Evolutionary conservation across 2,113 vertebrate genomes (phyloP).

Genomic region (Eurypyga helias): DNA sequence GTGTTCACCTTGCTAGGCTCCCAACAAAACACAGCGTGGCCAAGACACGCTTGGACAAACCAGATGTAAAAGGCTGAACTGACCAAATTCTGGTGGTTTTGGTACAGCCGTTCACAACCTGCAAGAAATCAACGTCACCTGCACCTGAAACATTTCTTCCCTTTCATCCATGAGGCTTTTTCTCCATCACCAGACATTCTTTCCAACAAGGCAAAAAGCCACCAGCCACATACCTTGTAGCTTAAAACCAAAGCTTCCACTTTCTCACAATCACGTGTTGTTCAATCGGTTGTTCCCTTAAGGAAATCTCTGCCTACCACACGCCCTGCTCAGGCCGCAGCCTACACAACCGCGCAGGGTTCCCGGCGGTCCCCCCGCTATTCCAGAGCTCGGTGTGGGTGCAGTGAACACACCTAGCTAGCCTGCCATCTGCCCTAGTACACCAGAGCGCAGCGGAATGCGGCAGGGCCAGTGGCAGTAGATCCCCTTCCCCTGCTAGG

Average conservation of each 20-base stretch:
- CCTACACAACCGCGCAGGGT: neutral
- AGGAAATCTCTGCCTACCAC: neutral
- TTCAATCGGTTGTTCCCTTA: neutral
- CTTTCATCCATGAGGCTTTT: neutral
- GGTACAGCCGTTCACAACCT: neutral
- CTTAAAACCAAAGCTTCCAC: neutral
- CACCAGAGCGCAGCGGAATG: conserved; percentile 9
- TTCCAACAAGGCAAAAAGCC: neutral
- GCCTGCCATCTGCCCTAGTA: neutral
- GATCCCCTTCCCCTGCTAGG: conserved; percentile 61
- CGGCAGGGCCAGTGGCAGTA: conserved; percentile 42
- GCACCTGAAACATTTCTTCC: neutral
- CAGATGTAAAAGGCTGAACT: neutral
- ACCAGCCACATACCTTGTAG: neutral
- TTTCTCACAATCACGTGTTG: neutral
- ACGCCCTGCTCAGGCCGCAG: neutral
- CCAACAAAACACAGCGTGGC: neutral
- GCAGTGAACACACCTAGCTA: neutral
- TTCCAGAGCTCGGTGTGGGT: neutral
- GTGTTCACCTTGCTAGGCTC: neutral
- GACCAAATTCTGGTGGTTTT: neutral
- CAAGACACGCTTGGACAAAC: neutral
- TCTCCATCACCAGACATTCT: neutral
- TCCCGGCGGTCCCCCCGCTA: neutral
- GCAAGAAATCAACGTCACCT: neutral